A percentile compares a stretch with the other conserved stretches of the same genome.
phyloP scores from a whole-genome alignment of 2,888 invertebrate genomes.

The Dynastes grantii region DNA sequence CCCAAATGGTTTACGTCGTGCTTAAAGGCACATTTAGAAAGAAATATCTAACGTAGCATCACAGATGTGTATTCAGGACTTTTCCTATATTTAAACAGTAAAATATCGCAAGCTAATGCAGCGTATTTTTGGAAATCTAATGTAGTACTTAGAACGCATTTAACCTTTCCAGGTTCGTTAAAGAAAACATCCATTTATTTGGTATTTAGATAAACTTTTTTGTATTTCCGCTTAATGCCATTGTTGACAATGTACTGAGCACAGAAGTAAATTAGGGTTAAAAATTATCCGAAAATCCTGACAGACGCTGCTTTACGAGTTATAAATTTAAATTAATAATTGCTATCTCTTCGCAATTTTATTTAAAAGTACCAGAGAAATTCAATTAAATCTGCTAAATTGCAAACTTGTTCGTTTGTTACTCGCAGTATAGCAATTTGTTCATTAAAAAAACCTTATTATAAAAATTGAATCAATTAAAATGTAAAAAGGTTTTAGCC shows the following conservation, averaged over 20 bases:
- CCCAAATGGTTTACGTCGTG: constrained; percentile 24
- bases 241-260: background rate
- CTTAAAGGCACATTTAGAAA: constrained; percentile 30
- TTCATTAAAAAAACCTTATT: constrained; percentile 30
- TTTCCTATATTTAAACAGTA: constrained; percentile 37
- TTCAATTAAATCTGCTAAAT: constrained; percentile 31
- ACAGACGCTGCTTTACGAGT: constrained; percentile 11
- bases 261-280: constrained; percentile 22
- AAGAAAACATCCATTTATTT: constrained; percentile 37
- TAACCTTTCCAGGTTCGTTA: constrained; percentile 20
- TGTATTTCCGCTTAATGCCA: constrained; percentile 21
- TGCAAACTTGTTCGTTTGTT: constrained; percentile 29
- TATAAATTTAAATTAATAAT: constrained; percentile 39
- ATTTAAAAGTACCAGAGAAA: constrained; percentile 19
- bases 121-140: constrained; percentile 41
- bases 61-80: constrained; percentile 18
- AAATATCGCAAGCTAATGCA: constrained; percentile 30
- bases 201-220: constrained; percentile 16
- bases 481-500: constrained; percentile 13
- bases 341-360: constrained; percentile 25
- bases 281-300: constrained; percentile 30
- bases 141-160: constrained; percentile 19
- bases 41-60: constrained; percentile 15
- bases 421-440: constrained; percentile 26
- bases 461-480: constrained; percentile 39